A percentile compares a stretch with the other conserved stretches of the same genome.
Evolutionary conservation across 2,113 vertebrate species (phyloP).

Genomic region (Actinemys pallida): DNA sequence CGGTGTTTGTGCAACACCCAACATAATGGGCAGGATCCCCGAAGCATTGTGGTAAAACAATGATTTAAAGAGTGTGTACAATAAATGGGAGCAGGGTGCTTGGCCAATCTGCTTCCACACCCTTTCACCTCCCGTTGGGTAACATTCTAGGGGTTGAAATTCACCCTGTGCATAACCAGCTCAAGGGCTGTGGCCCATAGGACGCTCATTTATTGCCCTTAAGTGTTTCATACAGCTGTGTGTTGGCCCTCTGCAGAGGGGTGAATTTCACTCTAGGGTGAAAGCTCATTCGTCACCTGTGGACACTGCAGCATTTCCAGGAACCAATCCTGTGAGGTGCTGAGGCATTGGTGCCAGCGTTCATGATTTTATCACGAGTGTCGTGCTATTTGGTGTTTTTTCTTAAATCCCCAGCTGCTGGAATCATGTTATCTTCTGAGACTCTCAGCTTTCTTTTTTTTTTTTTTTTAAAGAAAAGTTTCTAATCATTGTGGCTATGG

Average conservation of each 20-base stretch:
- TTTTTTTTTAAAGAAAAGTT: not conserved
- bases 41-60: too few relatives aligned
- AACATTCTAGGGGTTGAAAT: not conserved
- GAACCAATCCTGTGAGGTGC: not conserved
- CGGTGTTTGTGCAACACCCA: not conserved
- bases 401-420: not conserved
- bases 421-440: not conserved
- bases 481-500: not conserved
- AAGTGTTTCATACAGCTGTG: not conserved
- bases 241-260: not conserved
- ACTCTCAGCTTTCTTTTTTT: not conserved
- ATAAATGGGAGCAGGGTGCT: not conserved
- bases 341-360: not conserved
- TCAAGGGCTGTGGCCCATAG: not conserved
- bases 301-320: not conserved
- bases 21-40: not conserved
- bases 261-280: not conserved
- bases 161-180: not conserved
- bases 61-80: too few relatives aligned
- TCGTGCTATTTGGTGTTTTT: not conserved
- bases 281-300: not conserved
- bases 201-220: not conserved
- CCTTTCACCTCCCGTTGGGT: not conserved
- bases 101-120: not conserved
- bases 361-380: not conserved